phyloP scores from a whole-genome alignment of 2,888 invertebrate species.

The Cephus sareptanus region DNA sequence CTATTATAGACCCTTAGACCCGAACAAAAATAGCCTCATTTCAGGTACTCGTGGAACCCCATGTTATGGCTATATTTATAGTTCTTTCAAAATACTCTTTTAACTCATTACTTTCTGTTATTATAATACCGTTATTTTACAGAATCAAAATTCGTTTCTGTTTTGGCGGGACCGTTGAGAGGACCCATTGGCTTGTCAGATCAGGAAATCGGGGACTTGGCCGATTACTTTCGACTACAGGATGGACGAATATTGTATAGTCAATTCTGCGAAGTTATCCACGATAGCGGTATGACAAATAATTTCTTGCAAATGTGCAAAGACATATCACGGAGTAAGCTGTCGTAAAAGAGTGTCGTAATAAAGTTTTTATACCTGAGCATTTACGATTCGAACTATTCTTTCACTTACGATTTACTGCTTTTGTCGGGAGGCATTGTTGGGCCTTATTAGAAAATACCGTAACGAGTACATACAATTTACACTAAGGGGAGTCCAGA shows the following conservation, averaged over 20 bases:
- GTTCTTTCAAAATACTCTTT: too few relatives aligned
- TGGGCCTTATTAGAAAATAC: too few relatives aligned
- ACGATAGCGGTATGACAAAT: slow-evolving; percentile 71
- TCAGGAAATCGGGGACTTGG: slow-evolving; percentile 78
- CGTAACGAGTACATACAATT: too few relatives aligned
- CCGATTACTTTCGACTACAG: slow-evolving; percentile 83
- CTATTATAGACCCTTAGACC: slow-evolving; percentile 77
- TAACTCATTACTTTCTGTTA: neutral
- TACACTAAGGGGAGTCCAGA: too few relatives aligned
- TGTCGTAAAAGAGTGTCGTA: too few relatives aligned
- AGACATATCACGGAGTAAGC: neutral
- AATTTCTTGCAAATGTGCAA: slow-evolving; percentile 12
- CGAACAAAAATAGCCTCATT: slow-evolving; percentile 75
- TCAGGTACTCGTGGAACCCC: slow-evolving; percentile 68
- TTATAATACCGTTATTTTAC: slow-evolving; percentile 1
- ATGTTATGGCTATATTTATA: too few relatives aligned
- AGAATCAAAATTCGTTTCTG: slow-evolving; percentile 81
- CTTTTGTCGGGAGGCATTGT: too few relatives aligned
- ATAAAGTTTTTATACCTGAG: too few relatives aligned
- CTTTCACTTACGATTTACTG: too few relatives aligned
- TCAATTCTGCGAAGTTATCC: slow-evolving; percentile 80
- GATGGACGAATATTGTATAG: slow-evolving; percentile 82
- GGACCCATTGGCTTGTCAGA: slow-evolving; percentile 76
- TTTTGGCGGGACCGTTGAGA: slow-evolving; percentile 76
- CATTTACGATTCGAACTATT: too few relatives aligned